Percentiles rank a stretch among this genome's conserved stretches.
These are phyloP conservation scores for Oxycera nigricornis DNA, from an alignment of 2,888 invertebrate genomes.

Conservation along the genomic window DNA sequence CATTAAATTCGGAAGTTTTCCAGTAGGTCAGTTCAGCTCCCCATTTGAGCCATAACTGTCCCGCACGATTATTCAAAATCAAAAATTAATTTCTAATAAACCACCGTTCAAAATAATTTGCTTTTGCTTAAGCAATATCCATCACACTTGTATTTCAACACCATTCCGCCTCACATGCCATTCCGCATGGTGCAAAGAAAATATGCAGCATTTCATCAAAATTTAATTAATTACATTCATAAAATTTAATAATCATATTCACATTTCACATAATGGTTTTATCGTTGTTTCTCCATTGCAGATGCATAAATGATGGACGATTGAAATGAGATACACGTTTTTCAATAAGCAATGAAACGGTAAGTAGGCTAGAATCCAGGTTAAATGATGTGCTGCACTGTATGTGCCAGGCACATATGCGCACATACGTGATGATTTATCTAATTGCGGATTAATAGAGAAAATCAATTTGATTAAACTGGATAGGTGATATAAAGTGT, in stretches of 20 bases:
- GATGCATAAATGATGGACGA: neutral
- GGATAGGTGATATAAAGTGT: too few species aligned
- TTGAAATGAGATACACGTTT: neutral
- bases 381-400: neutral
- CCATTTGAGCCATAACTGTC: too few species aligned
- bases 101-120: too few species aligned
- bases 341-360: neutral
- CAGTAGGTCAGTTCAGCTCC: too few species aligned
- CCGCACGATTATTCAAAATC: too few species aligned
- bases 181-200: too few species aligned
- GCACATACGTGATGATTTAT: neutral
- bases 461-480: neutral
- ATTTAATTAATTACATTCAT: neutral
- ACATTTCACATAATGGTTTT: neutral
- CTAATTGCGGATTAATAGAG: neutral
- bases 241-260: neutral
- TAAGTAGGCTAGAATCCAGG: constrained; percentile 12
- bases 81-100: too few species aligned
- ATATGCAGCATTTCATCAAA: too few species aligned
- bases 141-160: too few species aligned
- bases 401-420: neutral
- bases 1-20: too few species aligned
- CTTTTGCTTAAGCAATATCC: too few species aligned
- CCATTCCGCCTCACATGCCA: too few species aligned
- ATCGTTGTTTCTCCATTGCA: neutral